Evolutionary conservation across 2,888 invertebrate genomes (phyloP).

Genomic region (Panzeria rudis): DNA sequence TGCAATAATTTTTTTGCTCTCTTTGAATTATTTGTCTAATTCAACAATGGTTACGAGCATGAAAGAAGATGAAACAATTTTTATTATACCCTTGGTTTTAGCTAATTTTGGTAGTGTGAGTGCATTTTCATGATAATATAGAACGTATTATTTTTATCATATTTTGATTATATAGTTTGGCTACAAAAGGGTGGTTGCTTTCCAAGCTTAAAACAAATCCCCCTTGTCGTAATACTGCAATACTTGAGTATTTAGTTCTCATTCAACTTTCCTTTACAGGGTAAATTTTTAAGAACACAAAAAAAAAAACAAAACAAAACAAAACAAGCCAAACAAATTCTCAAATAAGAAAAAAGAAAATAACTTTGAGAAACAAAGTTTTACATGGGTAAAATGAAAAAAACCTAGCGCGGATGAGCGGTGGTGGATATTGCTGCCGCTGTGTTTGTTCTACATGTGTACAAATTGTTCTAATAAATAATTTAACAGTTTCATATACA

Average conservation of each 20-base stretch:
- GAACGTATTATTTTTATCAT: slow-evolving; percentile 53
- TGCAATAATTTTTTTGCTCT: slow-evolving; percentile 25
- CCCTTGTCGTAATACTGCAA: slow-evolving; percentile 51
- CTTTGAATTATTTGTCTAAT: slow-evolving; percentile 33
- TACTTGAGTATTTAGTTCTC: slow-evolving; percentile 38
- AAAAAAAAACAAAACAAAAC: background rate
- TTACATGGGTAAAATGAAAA: background rate
- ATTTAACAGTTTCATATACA: slow-evolving; percentile 66
- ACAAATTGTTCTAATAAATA: slow-evolving; percentile 67
- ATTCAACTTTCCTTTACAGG: slow-evolving; percentile 32
- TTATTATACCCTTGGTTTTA: slow-evolving; percentile 53
- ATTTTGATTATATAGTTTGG: slow-evolving; percentile 46
- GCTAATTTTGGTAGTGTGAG: slow-evolving; percentile 23
- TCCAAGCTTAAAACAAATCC: slow-evolving; percentile 14
- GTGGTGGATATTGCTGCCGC: slow-evolving; percentile 1
- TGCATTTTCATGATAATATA: slow-evolving; percentile 52
- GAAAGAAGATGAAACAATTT: slow-evolving; percentile 34
- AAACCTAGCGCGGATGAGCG: background rate
- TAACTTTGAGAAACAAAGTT: slow-evolving; percentile 57
- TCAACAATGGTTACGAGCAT: slow-evolving; percentile 28
- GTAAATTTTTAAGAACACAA: slow-evolving; percentile 28
- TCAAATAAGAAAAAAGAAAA: background rate
- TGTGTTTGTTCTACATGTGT: slow-evolving; percentile 61
- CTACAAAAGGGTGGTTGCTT: slow-evolving; percentile 28
- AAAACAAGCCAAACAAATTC: slow-evolving; percentile 2